Conservation (phyloP, 1,140 invertebrate species). For the Oedothorax gibbosus region DNA sequence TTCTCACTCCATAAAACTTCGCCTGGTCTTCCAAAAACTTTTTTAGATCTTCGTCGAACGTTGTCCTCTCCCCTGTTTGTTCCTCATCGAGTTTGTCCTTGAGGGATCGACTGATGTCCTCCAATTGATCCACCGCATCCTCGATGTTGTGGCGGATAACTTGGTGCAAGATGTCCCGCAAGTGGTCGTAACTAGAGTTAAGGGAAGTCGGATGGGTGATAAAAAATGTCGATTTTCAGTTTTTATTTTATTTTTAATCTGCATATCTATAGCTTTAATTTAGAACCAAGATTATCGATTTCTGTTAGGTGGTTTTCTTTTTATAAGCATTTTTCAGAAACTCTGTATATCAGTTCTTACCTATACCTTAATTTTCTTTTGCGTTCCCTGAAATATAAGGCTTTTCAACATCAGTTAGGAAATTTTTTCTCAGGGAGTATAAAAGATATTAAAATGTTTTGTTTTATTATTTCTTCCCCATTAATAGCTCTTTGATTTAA, state of each 20-base stretch:
- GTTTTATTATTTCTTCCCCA: neutral
- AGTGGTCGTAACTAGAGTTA: conserved; percentile 32
- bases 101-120: conserved; percentile 20
- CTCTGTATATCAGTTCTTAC: too few species aligned
- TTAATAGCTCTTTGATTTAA: neutral
- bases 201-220: neutral
- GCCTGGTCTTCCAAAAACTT: conserved; percentile 19
- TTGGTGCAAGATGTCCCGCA: neutral
- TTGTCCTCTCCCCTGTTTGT: neutral
- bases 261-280: too few species aligned
- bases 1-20: conserved; percentile 16
- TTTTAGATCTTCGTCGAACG: conserved; percentile 6
- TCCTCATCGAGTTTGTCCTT: neutral
- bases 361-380: too few species aligned
- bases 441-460: too few species aligned
- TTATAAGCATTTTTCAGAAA: too few species aligned
- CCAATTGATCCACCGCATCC: conserved; percentile 23
- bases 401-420: too few species aligned
- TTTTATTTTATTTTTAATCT: too few species aligned
- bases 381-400: too few species aligned
- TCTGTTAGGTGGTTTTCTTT: too few species aligned
- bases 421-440: too few species aligned
- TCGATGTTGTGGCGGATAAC: conserved; percentile 3
- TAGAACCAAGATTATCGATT: too few species aligned
- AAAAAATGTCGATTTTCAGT: too few species aligned